Conservation (phyloP, 2,888 invertebrate species). For the Lydus trimaculatus region DNA sequence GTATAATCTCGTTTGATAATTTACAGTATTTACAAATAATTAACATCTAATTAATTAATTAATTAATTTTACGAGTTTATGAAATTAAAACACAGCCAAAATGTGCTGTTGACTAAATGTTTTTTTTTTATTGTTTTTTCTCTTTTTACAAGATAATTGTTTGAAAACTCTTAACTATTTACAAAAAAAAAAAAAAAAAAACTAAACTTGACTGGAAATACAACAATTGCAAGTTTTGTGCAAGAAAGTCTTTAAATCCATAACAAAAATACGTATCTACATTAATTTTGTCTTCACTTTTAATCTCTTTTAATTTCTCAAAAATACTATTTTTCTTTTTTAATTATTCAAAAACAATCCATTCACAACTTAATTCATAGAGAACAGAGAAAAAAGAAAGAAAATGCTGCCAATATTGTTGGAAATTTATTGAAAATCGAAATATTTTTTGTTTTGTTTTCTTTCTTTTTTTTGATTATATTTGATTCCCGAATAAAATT, state of each 20-base stretch:
- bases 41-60: constrained; percentile 41
- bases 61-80: constrained; percentile 36
- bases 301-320: background rate
- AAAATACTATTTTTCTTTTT: constrained; percentile 1
- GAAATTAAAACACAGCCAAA: constrained; percentile 55
- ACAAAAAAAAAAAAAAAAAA: background rate
- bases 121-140: constrained; percentile 44
- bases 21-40: constrained; percentile 49
- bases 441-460: constrained; percentile 24
- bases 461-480: too few relatives aligned
- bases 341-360: background rate
- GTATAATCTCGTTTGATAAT: constrained; percentile 46
- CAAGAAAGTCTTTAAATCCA: background rate
- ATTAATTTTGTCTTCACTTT: background rate
- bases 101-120: constrained; percentile 56
- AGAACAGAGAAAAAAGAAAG: too few relatives aligned
- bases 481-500: constrained; percentile 23
- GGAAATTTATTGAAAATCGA: constrained; percentile 5
- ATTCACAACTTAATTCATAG: background rate
- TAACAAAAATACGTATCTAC: constrained; percentile 12
- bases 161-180: constrained; percentile 7
- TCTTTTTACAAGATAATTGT: constrained; percentile 18
- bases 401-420: constrained; percentile 5
- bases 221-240: constrained; percentile 1
- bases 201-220: constrained; percentile 7